Percentiles rank a stretch among this genome's conserved stretches.
These are phyloP conservation scores for Conus betulinus DNA, from an alignment of 1,140 invertebrate species.

Conservation along the genomic window DNA sequence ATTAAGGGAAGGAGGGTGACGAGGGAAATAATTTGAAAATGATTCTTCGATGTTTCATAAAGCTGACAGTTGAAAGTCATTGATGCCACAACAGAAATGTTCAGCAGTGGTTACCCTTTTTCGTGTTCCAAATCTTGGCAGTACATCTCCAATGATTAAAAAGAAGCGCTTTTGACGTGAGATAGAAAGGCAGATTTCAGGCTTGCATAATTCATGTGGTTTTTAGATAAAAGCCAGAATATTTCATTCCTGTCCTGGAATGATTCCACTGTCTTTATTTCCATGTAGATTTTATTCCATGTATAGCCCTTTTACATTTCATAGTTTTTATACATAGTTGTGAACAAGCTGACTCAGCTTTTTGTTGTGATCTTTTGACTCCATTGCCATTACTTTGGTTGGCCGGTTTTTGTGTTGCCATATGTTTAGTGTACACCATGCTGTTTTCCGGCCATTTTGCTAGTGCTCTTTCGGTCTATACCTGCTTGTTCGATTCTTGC, in stretches of 20 bases:
- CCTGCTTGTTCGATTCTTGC: neutral
- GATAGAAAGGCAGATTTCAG: neutral
- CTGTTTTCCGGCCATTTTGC: neutral
- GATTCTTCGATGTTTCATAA: too few relatives aligned
- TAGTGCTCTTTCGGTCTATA: neutral
- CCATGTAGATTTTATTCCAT: neutral
- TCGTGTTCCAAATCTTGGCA: too few relatives aligned
- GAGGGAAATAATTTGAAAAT: too few relatives aligned
- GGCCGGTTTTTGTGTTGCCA: neutral
- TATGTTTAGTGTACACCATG: neutral
- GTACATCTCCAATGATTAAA: too few relatives aligned
- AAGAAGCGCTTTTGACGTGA: neutral
- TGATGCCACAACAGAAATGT: too few relatives aligned
- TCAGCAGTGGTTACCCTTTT: too few relatives aligned
- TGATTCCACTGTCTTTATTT: neutral
- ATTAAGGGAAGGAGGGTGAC: too few relatives aligned
- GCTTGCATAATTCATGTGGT: neutral
- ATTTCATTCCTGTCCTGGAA: neutral
- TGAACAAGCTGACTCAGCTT: neutral
- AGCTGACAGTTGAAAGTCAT: too few relatives aligned
- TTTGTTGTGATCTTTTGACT: neutral
- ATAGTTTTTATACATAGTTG: constrained; percentile 10
- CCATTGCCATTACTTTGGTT: neutral
- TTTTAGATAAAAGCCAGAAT: too few relatives aligned
- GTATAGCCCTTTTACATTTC: neutral